Percentiles rank a stretch among this genome's conserved stretches.
Evolutionary conservation across 2,797 vertebrate genomes (phyloP).

Genomic region (Setipinna tenuifilis): DNA sequence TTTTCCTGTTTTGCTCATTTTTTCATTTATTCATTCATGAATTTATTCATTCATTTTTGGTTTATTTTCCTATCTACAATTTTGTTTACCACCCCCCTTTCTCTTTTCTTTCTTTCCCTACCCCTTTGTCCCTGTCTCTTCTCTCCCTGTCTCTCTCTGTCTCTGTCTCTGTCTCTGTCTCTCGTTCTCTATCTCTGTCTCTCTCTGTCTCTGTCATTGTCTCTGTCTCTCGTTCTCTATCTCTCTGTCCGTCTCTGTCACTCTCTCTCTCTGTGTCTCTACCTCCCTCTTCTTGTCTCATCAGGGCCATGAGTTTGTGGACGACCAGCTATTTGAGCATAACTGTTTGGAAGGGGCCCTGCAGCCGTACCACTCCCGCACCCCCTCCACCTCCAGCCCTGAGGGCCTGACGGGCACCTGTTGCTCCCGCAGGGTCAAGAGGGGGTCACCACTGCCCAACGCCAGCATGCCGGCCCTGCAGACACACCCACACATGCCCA

Average conservation of each 20-base stretch:
- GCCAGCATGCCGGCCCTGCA: constrained; percentile 79
- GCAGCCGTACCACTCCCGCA: constrained; percentile 84
- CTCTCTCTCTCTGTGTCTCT: not conserved
- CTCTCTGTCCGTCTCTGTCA: not conserved
- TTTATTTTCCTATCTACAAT: too few relatives aligned
- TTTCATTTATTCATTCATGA: too few relatives aligned
- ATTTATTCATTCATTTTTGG: too few relatives aligned
- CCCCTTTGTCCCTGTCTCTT: not conserved
- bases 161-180: not conserved
- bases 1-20: too few relatives aligned
- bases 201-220: not conserved
- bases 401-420: constrained; percentile 80
- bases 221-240: not conserved
- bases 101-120: not conserved
- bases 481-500: constrained; percentile 54
- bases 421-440: constrained; percentile 85
- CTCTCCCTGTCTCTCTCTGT: not conserved
- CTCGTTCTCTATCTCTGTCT: not conserved
- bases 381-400: constrained; percentile 84
- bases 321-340: constrained; percentile 92
- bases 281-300: not conserved
- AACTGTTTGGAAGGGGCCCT: constrained; percentile 88
- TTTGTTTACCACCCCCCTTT: not conserved
- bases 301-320: constrained; percentile 97
- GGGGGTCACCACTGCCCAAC: constrained; percentile 82